These are phyloP conservation scores for Molorchus minor DNA, from an alignment of 2,888 invertebrate genomes.

Conservation along the genomic window DNA sequence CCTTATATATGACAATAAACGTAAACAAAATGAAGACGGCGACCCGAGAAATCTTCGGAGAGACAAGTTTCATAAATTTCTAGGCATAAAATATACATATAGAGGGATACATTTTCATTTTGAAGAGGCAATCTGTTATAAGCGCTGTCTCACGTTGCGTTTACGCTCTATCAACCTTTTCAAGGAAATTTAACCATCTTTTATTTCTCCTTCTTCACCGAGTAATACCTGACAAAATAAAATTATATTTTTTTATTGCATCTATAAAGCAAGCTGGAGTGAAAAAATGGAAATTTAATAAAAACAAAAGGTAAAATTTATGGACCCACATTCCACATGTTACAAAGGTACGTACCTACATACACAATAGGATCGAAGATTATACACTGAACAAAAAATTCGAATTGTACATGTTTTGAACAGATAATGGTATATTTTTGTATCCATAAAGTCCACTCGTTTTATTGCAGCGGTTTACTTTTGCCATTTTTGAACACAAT, in stretches of 20 bases:
- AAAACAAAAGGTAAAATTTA: too few relatives aligned
- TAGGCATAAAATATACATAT: conserved; percentile 27
- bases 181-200: conserved; percentile 16
- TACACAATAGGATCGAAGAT: too few relatives aligned
- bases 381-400: too few relatives aligned
- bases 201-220: conserved; percentile 5
- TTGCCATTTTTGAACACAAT: too few relatives aligned
- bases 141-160: conserved; percentile 28
- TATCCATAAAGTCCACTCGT: too few relatives aligned
- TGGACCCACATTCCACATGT: too few relatives aligned
- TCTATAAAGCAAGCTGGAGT: background rate
- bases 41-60: conserved; percentile 20
- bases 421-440: too few relatives aligned
- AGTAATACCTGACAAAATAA: background rate
- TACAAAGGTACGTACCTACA: too few relatives aligned
- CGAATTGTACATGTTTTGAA: too few relatives aligned
- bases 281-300: background rate
- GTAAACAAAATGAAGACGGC: conserved; percentile 5
- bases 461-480: too few relatives aligned
- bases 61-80: conserved; percentile 27
- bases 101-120: conserved; percentile 37
- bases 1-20: conserved; percentile 15
- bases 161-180: conserved; percentile 27
- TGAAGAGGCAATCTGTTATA: conserved; percentile 32
- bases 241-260: conserved; percentile 8